Base-by-base conservation (phyloP, 92 coral and sea anemone species). In the Epizoanthus scotinus region DNA sequence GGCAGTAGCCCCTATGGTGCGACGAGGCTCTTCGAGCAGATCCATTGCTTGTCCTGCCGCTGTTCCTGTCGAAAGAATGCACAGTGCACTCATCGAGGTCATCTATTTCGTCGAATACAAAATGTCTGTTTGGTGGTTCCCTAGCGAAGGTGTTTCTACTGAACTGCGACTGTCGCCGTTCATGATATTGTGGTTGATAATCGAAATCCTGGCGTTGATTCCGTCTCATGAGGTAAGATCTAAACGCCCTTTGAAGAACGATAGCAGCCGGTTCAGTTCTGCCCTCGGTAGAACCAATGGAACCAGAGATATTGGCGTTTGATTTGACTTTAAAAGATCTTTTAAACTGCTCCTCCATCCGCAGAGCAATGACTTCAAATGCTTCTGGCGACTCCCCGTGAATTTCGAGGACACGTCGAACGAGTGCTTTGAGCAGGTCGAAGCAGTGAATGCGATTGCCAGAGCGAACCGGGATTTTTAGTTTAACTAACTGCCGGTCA, bases 371-470 rank as follows among this genome's bases (percentile, higher is more conserved):
- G 6, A 90, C 91, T 29, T 90, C 88, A 63, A 92, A 92, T 14
- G 86, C 88, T 47, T 95, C 99, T 6, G 99, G 91, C 19, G 94
- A 91, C 59, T 93, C 98, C 18, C 97, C 98, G 61, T 93, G 94
- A 67, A 90, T 90, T 63, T 91, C 98, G 13, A 95, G 86, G 49
- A 82, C 85, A 27, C 83, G 83, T 58, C 91, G 86, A 36, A 93
- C 99, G 31, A 95, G 78, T 44, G 90, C 93, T 77, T 95, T 94
- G 6, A 95, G 86, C 50, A 95, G 78, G 77, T 95, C 99, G 67
- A 95, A 93, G 77, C 99, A 93, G 82, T 95, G 98, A 21, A 91
- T 89, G 24, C 91, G 87, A 54, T 95, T 90, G 13, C 96, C 99
- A 6, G 84, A 90, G 40, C 99, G 93, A 12, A 95, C 91, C 1